A percentile compares a stretch with the other conserved stretches of the same genome.
Conservation (phyloP, 2,113 vertebrate species). For the Todiramphus chloris region DNA sequence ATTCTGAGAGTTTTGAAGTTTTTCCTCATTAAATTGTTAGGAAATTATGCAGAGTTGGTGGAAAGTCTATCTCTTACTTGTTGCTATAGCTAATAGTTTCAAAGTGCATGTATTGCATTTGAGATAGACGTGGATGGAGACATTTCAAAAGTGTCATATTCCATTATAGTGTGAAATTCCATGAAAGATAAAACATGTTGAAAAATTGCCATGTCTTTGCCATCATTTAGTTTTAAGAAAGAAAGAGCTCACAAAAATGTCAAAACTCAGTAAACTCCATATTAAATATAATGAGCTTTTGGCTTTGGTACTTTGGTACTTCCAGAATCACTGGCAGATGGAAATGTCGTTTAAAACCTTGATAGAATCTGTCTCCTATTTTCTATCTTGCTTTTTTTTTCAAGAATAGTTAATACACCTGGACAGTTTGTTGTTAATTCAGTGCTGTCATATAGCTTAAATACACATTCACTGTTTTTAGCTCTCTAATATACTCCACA, state of each 20-base stretch:
- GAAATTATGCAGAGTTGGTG: not conserved
- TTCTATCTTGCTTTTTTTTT: not conserved
- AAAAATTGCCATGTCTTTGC: constrained; percentile 36
- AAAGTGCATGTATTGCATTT: not conserved
- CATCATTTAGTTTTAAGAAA: constrained; percentile 23
- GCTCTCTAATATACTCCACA: not conserved
- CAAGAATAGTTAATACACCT: not conserved
- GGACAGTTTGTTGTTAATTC: constrained; percentile 5
- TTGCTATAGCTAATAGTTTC: not conserved
- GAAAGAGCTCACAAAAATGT: constrained; percentile 27
- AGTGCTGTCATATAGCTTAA: not conserved
- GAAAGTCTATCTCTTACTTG: not conserved
- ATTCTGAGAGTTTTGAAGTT: not conserved
- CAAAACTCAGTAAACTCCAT: constrained; percentile 36
- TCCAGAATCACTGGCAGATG: not conserved
- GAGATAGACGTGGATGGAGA: not conserved
- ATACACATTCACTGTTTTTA: not conserved
- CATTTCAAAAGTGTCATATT: not conserved
- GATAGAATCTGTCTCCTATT: not conserved
- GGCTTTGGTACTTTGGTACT: constrained; percentile 14
- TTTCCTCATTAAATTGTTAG: not conserved
- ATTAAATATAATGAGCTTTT: constrained; percentile 43
- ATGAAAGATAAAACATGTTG: constrained; percentile 3
- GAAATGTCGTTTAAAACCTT: constrained; percentile 1
- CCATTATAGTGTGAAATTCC: not conserved